Evolutionary conservation across 2,797 vertebrate species (phyloP), one percentile per base, ranked within the genome.

Genomic region (Erpetoichthys calabaricus): DNA sequence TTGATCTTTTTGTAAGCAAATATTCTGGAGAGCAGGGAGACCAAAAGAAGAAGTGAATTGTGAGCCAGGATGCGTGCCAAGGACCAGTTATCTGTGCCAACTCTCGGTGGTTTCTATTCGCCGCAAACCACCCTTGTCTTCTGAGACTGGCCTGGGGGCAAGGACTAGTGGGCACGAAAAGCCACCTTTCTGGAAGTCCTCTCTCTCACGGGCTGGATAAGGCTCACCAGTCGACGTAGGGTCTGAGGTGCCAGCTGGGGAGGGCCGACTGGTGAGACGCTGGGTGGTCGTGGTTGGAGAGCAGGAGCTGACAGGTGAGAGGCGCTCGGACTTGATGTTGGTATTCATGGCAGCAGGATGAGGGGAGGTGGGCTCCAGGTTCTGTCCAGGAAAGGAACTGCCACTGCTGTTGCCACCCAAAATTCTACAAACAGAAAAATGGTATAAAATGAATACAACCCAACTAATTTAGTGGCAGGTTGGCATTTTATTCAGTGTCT

Each of bases 311-410:
- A 83, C 86, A 0, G 94, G 92, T 2, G 93, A 93, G 67, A 82
- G 74, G 1, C 89, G 87, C 75, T 97, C 94, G 0, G 89, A 89
- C 67, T 97, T 98, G 84, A 98, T 90, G 80, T 68, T 91, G 78
- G 92, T 60, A 57, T 79, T 70, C 42, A 83, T 76, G 56, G 75
- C 80, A 43, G 79, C 67, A 0, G 83, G 71, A 60, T 86, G 63
- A 2, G 73, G 45, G 41, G 8, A 44, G 3, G 66, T 57, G 0
- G 76, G 72, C 9, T 75, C 66, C 70, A 81, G 74, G 53, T 78
- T 67, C 65, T 79, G 85, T 51, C 81, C 72, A 56, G 73, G 68
- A 67, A 68, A 84, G 42, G 73, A 78, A 66, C 73, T 75, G 60
- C 52, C 77, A 65, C 77, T 80, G 2, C 71, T 80, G 70, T 25